These are phyloP conservation scores for Enoplosus armatus DNA, from an alignment of 2,797 vertebrate species.

Conservation along the genomic window DNA sequence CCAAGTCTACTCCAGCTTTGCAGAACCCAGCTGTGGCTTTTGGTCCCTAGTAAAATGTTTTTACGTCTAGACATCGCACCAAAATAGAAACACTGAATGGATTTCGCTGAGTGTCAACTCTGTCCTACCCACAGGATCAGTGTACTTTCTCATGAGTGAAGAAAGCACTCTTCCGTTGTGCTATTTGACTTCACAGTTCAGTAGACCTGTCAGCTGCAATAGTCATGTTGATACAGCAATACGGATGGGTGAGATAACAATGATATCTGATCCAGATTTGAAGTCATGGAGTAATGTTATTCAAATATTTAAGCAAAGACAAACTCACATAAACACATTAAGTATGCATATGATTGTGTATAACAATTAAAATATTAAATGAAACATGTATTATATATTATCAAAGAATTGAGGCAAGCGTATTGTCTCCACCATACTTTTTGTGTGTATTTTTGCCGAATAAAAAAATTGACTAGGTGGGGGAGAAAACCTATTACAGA, in stretches of 20 bases:
- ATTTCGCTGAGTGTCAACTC: conserved; percentile 66
- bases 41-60: conserved; percentile 75
- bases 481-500: conserved; percentile 21
- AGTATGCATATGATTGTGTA: neutral
- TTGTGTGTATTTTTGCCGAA: conserved; percentile 20
- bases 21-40: conserved; percentile 69
- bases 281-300: conserved; percentile 1
- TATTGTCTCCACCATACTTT: neutral
- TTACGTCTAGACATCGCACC: conserved; percentile 80
- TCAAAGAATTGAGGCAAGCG: conserved; percentile 3
- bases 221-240: conserved; percentile 43
- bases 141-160: conserved; percentile 72
- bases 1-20: conserved; percentile 54
- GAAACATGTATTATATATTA: neutral
- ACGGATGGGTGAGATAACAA: conserved; percentile 31
- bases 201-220: conserved; percentile 47
- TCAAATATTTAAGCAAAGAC: conserved; percentile 17
- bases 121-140: conserved; percentile 53
- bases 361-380: conserved; percentile 5
- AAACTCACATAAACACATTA: conserved; percentile 9
- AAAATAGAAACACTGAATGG: conserved; percentile 77
- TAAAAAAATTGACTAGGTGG: conserved; percentile 6
- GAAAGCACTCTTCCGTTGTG: conserved; percentile 35
- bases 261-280: conserved; percentile 44
- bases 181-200: conserved; percentile 56